phyloP scores from a whole-genome alignment of 2,113 vertebrate species.

The Pampusana beccarii region DNA sequence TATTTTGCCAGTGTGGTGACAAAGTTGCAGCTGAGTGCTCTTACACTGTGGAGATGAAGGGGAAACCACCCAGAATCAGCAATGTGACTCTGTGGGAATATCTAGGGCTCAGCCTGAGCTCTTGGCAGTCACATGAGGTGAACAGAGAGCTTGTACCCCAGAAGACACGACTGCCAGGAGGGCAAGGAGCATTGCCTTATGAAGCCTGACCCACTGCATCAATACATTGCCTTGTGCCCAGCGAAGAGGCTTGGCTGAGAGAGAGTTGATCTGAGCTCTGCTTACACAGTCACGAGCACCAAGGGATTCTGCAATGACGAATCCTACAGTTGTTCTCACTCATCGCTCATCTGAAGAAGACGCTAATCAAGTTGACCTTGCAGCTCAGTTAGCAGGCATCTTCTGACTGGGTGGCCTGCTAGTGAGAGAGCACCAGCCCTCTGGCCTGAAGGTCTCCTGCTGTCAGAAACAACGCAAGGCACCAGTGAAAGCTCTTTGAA shows the following conservation, averaged over 20 bases:
- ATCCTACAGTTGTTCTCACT: not conserved
- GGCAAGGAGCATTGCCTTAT: not conserved
- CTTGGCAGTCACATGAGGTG: not conserved
- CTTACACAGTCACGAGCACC: not conserved
- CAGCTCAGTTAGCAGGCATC: not conserved
- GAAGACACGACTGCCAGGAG: not conserved
- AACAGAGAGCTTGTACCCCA: rapidly evolving
- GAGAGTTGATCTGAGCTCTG: not conserved
- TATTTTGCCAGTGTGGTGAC: not conserved
- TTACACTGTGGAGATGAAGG: not conserved
- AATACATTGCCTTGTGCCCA: not conserved
- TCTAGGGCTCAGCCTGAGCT: not conserved
- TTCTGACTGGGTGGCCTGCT: not conserved
- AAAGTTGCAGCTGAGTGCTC: not conserved
- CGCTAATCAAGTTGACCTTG: not conserved
- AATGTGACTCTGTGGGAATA: rapidly evolving
- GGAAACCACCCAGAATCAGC: not conserved
- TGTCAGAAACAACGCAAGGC: not conserved
- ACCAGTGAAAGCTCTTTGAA: not conserved
- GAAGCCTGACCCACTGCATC: not conserved
- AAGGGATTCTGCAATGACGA: not conserved
- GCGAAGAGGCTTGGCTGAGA: not conserved
- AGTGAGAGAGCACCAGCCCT: not conserved
- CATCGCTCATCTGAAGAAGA: not conserved
- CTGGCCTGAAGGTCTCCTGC: not conserved